These are phyloP conservation scores for rabbit (Oryctolagus cuniculus) DNA, from an alignment of 2,113 vertebrate genomes.

Conservation along the genomic window DNA sequence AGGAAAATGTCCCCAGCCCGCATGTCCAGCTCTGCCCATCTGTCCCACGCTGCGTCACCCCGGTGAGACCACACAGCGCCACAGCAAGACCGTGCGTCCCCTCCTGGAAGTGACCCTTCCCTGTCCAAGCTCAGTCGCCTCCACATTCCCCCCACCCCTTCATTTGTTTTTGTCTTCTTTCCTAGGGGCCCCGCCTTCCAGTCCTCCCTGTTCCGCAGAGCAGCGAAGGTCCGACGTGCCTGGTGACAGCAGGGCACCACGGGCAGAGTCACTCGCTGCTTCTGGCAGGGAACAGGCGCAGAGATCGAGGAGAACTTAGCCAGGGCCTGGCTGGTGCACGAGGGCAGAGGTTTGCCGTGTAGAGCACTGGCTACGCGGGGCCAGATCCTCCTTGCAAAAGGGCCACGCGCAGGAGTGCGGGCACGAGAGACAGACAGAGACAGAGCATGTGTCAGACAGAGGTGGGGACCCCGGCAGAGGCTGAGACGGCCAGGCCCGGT, in stretches of 20 bases:
- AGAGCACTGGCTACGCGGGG: background rate
- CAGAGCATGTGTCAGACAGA: background rate
- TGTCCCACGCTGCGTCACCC: background rate
- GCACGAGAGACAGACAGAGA: background rate
- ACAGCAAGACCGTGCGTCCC: background rate
- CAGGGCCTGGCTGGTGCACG: background rate
- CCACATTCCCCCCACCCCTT: background rate
- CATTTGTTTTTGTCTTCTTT: background rate
- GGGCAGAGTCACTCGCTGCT: background rate
- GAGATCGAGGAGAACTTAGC: background rate
- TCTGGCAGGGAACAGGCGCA: background rate
- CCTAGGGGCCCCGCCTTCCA: background rate
- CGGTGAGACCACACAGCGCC: background rate
- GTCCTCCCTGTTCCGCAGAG: background rate
- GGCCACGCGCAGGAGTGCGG: background rate
- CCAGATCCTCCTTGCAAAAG: no score
- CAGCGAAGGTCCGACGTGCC: no score
- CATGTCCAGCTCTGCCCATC: rapidly evolving
- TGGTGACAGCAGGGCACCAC: background rate
- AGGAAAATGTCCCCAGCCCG: background rate
- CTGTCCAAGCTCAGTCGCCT: background rate
- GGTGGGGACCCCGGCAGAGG: background rate
- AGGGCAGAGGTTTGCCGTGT: background rate
- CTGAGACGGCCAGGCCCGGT: no score
- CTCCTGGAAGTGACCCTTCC: background rate